Base-by-base conservation (phyloP, 2,888 invertebrate species). In the Seladonia tumulorum region DNA sequence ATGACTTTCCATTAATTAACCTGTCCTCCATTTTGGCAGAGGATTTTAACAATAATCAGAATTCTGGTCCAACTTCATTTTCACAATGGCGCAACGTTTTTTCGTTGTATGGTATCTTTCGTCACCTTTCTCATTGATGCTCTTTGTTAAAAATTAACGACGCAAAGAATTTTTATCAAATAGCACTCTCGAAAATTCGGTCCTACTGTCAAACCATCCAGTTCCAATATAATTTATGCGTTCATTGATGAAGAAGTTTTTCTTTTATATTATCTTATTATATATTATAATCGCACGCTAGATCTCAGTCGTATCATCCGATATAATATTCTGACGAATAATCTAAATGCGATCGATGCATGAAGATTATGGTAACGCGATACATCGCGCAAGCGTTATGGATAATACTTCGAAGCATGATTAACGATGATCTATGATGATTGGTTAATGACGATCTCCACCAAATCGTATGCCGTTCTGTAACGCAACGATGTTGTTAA, bases 341-440 rank as follows among this genome's bases (percentile, higher is more conserved):
- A 81, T 76, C 78, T 85, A 85, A 70, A 88, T 77, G 77, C 70
- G 74, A 81, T 76, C 42, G 70, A 47, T 71, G 70, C 57, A 80
- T 70, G 74, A 82, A 77, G 68, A 79, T 76, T 66, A 73, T 71
- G 80, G 79, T 79, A n/a, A 76, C 74, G 81, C 73, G 74, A 76
- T 81, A 81, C 71, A 57, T 81, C 80, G 72, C 60, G 76, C 79
- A 83, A 87, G 83, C 87, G 81, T 87, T 83, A 71, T 63, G 76
- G 72, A 81, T 87, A 87, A 87, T 87, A 87, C 87, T 87, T 83
- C 81, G 76, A 83, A 86, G 86, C 81, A 70, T 76, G 81, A 70
- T 42, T 70, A 42, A 70, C 70, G 60, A 77, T 87, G 87, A 77
- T 79, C 75, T 78, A 81, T 60, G 73, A 79, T 70, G 47, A 72